phyloP scores from a whole-genome alignment of 2,888 invertebrate species.

The Lymantria monacha region DNA sequence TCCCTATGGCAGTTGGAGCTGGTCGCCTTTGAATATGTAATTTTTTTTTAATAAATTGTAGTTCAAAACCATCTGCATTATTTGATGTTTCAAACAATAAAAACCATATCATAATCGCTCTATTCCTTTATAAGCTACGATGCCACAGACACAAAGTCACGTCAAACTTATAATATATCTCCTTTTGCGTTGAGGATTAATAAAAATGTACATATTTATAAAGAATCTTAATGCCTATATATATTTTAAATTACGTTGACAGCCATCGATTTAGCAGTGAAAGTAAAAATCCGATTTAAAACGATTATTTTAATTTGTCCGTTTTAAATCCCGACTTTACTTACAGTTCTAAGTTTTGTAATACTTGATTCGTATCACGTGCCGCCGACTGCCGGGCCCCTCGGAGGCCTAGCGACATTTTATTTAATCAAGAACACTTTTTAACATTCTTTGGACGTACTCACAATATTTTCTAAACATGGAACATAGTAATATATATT shows the following conservation, averaged over 20 bases:
- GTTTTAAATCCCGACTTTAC: constrained; percentile 40
- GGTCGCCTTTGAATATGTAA: too few species aligned
- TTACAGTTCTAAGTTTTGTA: constrained; percentile 44
- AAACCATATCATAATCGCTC: too few species aligned
- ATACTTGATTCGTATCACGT: constrained; percentile 67
- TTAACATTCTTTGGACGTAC: constrained; percentile 68
- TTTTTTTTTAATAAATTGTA: too few species aligned
- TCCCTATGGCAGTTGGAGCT: too few species aligned
- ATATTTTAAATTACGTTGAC: neutral
- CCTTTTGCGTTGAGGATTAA: too few species aligned
- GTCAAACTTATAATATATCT: too few species aligned
- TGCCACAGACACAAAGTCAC: too few species aligned
- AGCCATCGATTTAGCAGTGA: constrained; percentile 7
- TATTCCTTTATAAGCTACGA: too few species aligned
- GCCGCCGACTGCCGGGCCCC: constrained; percentile 41
- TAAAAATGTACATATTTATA: neutral
- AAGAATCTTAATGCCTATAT: neutral
- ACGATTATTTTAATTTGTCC: constrained; percentile 39
- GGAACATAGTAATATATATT: constrained; percentile 39
- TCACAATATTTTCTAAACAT: constrained; percentile 58
- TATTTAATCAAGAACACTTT: constrained; percentile 79
- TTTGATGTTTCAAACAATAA: too few species aligned
- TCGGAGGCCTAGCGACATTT: constrained; percentile 61
- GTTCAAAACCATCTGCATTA: too few species aligned
- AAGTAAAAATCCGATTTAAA: constrained; percentile 29